Base-by-base conservation (phyloP, 2,888 invertebrate species). In the Amphiduros pacificus region DNA sequence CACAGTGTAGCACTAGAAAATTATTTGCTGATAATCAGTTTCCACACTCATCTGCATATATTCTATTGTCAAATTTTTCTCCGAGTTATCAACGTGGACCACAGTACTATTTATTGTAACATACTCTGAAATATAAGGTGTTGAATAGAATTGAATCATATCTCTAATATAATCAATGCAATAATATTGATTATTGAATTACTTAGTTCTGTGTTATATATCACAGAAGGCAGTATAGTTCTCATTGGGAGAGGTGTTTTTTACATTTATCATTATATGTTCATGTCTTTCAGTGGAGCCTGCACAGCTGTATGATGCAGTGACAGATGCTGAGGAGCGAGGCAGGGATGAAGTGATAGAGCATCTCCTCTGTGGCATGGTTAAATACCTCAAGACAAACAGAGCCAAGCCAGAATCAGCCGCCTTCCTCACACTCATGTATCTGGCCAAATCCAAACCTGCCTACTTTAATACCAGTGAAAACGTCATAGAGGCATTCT, bases 321-420 rank as follows among this genome's bases (percentile, higher is more conserved):
- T 93, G 2, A 83, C 91, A 52, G 88, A 89, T 65, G 90, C 91
- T 2, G 85, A 90, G 65, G 91, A 92, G 66, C 88, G 88, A 60
- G 90, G 89, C 65, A 93, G 94, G 78, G 89, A 88, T 58, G 93
- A 82, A 52, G 75, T 74, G 61, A 91, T 77, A 88, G 91, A 85
- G 86, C 91, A 82, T 88, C 86, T 92, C 6, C 84, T 96, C n/a
- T 91, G 94, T 71, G 94, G 94, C 0, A 90, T 92, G n/a, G 89
- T 95, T 31, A 91, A 91, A 73, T 86, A 89, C 0, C 85, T 95
- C 1, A 89, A 90, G 58, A 87, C 87, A 6, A 90, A 91, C 70
- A 87, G 92, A 53, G 88, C 90, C 58, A 94, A 94, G 76, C 92
- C 94, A 2, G 93, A 94, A 72, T 88, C 89, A 28, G 85, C 91